Percentiles rank a stretch among this genome's conserved stretches.
phyloP scores from a whole-genome alignment of 2,113 vertebrate species.

The Paradisaea rubra region DNA sequence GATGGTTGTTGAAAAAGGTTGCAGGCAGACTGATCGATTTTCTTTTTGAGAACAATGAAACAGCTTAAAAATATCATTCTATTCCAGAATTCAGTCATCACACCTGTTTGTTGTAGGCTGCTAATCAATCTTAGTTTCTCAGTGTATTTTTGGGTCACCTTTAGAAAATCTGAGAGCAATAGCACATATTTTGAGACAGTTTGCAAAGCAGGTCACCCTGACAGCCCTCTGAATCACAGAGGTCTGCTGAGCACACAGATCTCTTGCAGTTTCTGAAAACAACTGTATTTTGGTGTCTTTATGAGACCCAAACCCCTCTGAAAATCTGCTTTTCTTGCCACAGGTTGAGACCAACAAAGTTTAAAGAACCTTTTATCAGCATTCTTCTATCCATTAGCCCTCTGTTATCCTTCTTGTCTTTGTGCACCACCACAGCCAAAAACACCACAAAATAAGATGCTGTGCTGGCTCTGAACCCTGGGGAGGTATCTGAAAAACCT shows the following conservation, averaged over 20 bases:
- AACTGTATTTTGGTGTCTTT: neutral
- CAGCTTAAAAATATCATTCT: neutral
- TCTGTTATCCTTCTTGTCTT: rapidly evolving
- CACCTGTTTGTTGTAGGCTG: neutral
- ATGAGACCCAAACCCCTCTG: neutral
- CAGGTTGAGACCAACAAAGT: neutral
- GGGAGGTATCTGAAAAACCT: neutral
- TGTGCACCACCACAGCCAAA: neutral
- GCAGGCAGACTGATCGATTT: neutral
- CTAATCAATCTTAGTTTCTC: neutral
- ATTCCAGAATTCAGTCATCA: neutral
- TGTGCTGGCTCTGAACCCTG: neutral
- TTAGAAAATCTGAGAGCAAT: neutral
- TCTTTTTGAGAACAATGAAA: neutral
- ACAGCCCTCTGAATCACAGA: neutral
- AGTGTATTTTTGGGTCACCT: neutral
- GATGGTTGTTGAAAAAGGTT: neutral
- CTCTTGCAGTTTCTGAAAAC: neutral
- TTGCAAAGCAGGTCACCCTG: neutral
- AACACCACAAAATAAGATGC: neutral
- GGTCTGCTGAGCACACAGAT: neutral
- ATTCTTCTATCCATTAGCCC: neutral
- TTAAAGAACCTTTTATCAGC: neutral
- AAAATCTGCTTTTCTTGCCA: neutral
- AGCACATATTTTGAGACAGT: neutral